Percentiles rank a stretch among this genome's conserved stretches.
Evolutionary conservation across 2,113 vertebrate species (phyloP).

Genomic region (Columba janthina): DNA sequence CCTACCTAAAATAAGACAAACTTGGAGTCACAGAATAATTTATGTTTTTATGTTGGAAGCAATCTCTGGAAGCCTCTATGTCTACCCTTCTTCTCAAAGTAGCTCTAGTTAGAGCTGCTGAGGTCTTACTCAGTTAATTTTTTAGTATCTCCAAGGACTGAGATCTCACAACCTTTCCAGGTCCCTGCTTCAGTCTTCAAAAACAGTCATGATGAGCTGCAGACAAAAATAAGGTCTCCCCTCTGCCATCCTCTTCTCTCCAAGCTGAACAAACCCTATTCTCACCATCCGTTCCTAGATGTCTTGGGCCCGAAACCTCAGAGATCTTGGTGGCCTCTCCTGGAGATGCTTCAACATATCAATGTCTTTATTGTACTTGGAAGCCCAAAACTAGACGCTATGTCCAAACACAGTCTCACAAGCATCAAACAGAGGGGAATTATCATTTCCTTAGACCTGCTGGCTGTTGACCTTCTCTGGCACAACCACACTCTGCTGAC

Average conservation of each 20-base stretch:
- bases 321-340: background rate
- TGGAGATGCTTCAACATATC: background rate
- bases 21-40: background rate
- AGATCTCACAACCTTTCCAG: background rate
- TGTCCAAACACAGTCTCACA: background rate
- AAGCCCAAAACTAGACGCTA: background rate
- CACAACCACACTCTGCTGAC: background rate
- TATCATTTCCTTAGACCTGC: background rate
- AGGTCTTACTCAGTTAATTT: background rate
- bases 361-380: background rate
- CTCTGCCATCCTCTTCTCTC: background rate
- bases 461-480: background rate
- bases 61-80: background rate
- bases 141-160: background rate
- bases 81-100: background rate
- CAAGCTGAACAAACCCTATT: background rate
- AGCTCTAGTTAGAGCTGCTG: background rate
- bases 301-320: background rate
- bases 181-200: background rate
- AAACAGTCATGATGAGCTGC: background rate
- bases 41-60: background rate
- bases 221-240: background rate
- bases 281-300: fast-evolving
- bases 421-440: background rate
- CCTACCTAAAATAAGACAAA: background rate